Evolutionary conservation across 2,888 invertebrate species (phyloP), one percentile per base, ranked within the genome.

Genomic region (Coenonympha glycerion): DNA sequence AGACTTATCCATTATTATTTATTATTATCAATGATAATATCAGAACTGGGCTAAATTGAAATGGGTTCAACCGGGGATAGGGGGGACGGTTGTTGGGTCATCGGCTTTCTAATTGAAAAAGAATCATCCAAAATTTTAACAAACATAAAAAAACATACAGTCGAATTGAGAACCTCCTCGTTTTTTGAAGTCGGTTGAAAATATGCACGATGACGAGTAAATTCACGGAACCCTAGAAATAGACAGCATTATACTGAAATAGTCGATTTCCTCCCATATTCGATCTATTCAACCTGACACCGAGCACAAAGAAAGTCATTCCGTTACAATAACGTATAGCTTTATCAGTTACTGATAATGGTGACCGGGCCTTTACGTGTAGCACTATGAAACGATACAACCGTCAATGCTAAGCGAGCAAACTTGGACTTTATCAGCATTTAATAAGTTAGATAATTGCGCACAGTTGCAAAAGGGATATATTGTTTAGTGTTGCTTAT

Each of bases 261-360:
- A 42, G 6, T 11, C 11, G 11, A 13, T 41, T 18, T 19, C 41
- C 37, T 30, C 31, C 28, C 39, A 21, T 21, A 18, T 19, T 34
- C 34, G 6, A 34, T 48, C 39, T 26, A 39, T 47, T 49, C 46
- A 63, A 61, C 57, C 53, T 57, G 49, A 42, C 48, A 56, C 52
- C 46, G 51, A 55, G 55, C 64, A 81, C 76, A 81, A 80, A 79
- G 84, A 84, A 84, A 85, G 81, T 69, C 57, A 57, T 62, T 64
- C 71, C 76, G 79, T 79, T 82, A 82, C 76, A 80, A 81, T 76
- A 79, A 80, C 77, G 77, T 76, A 75, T 76, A 24, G 24, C 71
- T 69, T 83, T 85, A 85, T 86, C 85, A 68, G 56, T 60, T 48
- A 24, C 58, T 65, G 85, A 86, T 86, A 86, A 68, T 64, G 64